Evolutionary conservation across 2,888 invertebrate species (phyloP).

Genomic region (Ctenicera cuprea): DNA sequence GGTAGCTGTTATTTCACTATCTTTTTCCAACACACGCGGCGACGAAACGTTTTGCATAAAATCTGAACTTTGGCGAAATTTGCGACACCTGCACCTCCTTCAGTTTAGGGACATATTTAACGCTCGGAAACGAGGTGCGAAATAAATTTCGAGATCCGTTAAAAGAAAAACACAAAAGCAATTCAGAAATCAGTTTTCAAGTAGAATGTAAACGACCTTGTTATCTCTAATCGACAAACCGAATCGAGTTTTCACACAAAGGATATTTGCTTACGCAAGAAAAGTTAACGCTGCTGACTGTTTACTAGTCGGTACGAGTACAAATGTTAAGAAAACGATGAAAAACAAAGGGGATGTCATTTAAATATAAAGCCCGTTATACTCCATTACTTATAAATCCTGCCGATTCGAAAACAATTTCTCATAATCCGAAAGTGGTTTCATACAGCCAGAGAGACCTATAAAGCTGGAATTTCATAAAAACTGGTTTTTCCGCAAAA

Average conservation of each 20-base stretch:
- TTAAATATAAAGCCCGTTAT: conserved; percentile 26
- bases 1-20: conserved; percentile 40
- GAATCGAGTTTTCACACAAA: conserved; percentile 65
- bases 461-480: conserved; percentile 23
- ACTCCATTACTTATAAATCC: conserved; percentile 36
- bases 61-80: conserved; percentile 29
- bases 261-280: conserved; percentile 65
- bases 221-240: conserved; percentile 66
- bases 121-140: conserved; percentile 41
- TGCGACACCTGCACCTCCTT: conserved; percentile 43
- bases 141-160: conserved; percentile 45
- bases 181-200: conserved; percentile 64
- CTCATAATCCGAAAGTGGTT: conserved; percentile 37
- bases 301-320: background rate
- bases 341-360: background rate
- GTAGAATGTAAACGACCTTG: conserved; percentile 68
- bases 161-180: conserved; percentile 50
- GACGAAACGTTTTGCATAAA: conserved; percentile 29
- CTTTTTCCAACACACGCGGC: conserved; percentile 25
- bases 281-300: conserved; percentile 25
- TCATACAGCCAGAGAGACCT: conserved; percentile 16
- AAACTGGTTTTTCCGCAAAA: conserved; percentile 18
- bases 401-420: conserved; percentile 30
- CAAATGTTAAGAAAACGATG: background rate
- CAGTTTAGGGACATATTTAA: conserved; percentile 38